phyloP scores from a whole-genome alignment of 2,113 vertebrate genomes.

The Hemiprocne comata region DNA sequence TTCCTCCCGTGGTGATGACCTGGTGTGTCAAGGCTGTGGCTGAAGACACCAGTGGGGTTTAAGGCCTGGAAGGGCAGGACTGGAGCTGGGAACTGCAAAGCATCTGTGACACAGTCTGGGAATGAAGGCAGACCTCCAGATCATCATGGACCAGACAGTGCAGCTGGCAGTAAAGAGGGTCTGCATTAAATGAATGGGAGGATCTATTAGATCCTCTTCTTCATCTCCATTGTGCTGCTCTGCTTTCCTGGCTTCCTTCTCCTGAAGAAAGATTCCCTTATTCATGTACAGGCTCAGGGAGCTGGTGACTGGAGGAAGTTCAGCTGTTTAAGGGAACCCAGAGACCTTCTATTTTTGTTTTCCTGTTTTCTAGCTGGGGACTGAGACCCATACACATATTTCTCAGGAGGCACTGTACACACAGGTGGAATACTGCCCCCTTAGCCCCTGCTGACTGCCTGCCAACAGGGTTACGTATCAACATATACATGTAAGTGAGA shows the following conservation, averaged over 20 bases:
- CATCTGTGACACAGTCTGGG: neutral
- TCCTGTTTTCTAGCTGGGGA: neutral
- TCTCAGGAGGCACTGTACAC: neutral
- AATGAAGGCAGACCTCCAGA: neutral
- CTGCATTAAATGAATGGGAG: neutral
- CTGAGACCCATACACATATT: neutral
- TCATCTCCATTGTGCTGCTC: fast-evolving
- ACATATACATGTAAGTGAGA: neutral
- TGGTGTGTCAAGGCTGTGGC: fast-evolving
- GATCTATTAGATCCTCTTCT: neutral
- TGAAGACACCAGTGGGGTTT: neutral
- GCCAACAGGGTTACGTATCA: neutral
- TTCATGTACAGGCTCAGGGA: neutral
- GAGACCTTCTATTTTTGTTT: neutral
- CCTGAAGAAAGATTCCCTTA: neutral
- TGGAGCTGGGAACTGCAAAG: neutral
- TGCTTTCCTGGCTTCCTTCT: neutral
- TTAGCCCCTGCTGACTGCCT: neutral
- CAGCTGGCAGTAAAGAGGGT: neutral
- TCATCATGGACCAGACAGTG: neutral
- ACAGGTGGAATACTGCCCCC: neutral
- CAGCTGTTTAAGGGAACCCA: neutral
- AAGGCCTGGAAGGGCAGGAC: neutral
- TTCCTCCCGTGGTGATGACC: neutral
- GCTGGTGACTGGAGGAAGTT: neutral